A percentile compares a stretch with the other conserved stretches of the same genome.
These are phyloP conservation scores for Halcyon senegalensis DNA, from an alignment of 2,113 vertebrate species.

Conservation along the genomic window DNA sequence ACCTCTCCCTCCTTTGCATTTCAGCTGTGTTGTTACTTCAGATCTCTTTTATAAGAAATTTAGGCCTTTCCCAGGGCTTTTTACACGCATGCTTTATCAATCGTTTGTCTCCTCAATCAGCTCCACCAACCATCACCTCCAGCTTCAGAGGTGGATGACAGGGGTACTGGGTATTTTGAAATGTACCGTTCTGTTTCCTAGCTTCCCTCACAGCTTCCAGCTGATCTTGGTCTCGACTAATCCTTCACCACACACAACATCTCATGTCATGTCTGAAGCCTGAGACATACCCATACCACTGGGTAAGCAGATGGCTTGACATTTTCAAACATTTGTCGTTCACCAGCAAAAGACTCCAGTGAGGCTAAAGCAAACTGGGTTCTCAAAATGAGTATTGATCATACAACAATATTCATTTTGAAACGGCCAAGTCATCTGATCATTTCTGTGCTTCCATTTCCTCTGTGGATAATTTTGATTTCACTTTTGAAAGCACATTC, in stretches of 20 bases:
- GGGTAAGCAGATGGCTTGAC: fast-evolving
- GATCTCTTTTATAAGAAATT: not conserved
- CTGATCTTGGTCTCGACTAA: not conserved
- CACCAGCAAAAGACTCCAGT: not conserved
- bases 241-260: not conserved
- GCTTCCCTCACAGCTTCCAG: not conserved
- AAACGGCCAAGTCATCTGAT: not conserved
- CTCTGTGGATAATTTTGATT: not conserved
- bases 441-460: not conserved
- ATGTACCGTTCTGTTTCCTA: fast-evolving
- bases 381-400: not conserved
- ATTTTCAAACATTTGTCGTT: not conserved
- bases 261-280: no score
- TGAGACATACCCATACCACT: not conserved
- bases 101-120: not conserved
- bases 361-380: not conserved
- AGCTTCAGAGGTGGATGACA: not conserved
- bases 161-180: not conserved
- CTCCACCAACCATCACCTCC: not conserved
- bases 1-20: not conserved
- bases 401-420: not conserved
- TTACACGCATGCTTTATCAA: not conserved
- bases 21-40: not conserved
- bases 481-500: not conserved
- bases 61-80: not conserved